Conservation (phyloP, 2,888 invertebrate species). For the Leptogaster cylindrica region DNA sequence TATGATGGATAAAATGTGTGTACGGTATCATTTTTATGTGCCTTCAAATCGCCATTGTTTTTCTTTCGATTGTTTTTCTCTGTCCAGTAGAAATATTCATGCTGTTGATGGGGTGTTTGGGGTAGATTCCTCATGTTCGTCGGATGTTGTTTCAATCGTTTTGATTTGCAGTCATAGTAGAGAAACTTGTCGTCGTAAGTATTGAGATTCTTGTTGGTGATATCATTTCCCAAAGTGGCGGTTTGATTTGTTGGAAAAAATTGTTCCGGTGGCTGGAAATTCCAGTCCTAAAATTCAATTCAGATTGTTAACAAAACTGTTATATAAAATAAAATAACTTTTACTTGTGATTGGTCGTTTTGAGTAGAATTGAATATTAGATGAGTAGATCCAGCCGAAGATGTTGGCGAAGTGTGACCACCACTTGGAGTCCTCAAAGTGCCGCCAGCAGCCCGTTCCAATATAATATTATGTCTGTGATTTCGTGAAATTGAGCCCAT, state of each 20-base stretch:
- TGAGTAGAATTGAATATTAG: slow-evolving; percentile 54
- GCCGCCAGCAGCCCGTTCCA: slow-evolving; percentile 52
- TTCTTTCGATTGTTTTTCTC: slow-evolving; percentile 55
- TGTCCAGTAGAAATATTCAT: slow-evolving; percentile 61
- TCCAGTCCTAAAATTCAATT: slow-evolving; percentile 43
- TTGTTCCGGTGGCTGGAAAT: slow-evolving; percentile 38
- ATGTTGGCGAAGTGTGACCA: slow-evolving; percentile 59
- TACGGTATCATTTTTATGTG: slow-evolving; percentile 34
- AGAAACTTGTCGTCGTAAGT: slow-evolving; percentile 47
- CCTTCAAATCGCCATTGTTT: slow-evolving; percentile 35
- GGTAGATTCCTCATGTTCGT: slow-evolving; percentile 26
- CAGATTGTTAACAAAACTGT: too few species aligned
- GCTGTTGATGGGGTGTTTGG: slow-evolving; percentile 49
- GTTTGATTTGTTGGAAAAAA: slow-evolving; percentile 20
- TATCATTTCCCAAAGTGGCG: slow-evolving; percentile 12
- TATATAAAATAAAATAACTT: too few species aligned
- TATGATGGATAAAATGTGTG: slow-evolving; percentile 57
- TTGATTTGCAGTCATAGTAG: slow-evolving; percentile 47
- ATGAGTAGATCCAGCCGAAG: slow-evolving; percentile 60
- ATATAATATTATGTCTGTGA: slow-evolving; percentile 52
- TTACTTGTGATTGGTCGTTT: slow-evolving; percentile 43
- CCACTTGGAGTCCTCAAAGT: slow-evolving; percentile 52
- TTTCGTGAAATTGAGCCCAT: slow-evolving; percentile 45
- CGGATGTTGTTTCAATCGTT: slow-evolving; percentile 45
- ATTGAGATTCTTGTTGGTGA: slow-evolving; percentile 43